These are phyloP conservation scores for Pasiphila rectangulata DNA, from an alignment of 2,888 invertebrate species.

Conservation along the genomic window DNA sequence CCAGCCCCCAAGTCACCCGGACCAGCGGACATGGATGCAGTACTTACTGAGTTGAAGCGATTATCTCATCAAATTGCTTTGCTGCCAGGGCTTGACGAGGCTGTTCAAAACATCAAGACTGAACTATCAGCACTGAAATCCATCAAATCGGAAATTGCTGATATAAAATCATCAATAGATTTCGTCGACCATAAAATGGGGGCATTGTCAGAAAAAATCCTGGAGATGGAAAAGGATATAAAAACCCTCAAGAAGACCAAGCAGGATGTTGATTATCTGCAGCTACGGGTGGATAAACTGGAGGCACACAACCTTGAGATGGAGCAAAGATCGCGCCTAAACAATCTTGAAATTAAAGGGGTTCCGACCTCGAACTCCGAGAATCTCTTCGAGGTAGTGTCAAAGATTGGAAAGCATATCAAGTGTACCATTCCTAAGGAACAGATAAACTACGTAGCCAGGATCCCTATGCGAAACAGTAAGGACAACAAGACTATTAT, in stretches of 20 bases:
- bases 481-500: slow-evolving; percentile 17
- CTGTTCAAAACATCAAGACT: neutral
- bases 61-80: neutral
- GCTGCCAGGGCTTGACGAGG: neutral
- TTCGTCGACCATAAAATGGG: slow-evolving; percentile 1
- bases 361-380: too few species aligned
- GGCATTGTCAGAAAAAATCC: neutral
- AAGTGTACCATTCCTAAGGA: slow-evolving; percentile 15
- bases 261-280: neutral
- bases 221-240: neutral
- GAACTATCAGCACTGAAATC: neutral
- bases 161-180: neutral
- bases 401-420: slow-evolving; percentile 12
- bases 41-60: too few species aligned
- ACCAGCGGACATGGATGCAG: too few species aligned
- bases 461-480: slow-evolving; percentile 17
- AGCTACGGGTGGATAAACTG: neutral
- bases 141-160: neutral
- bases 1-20: too few species aligned
- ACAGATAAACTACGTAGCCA: slow-evolving; percentile 21
- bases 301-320: neutral
- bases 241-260: neutral
- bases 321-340: neutral
- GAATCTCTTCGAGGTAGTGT: neutral
- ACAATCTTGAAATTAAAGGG: neutral